Base-by-base conservation (phyloP, 2,797 vertebrate species). In the Phyllotis vaccarum region DNA sequence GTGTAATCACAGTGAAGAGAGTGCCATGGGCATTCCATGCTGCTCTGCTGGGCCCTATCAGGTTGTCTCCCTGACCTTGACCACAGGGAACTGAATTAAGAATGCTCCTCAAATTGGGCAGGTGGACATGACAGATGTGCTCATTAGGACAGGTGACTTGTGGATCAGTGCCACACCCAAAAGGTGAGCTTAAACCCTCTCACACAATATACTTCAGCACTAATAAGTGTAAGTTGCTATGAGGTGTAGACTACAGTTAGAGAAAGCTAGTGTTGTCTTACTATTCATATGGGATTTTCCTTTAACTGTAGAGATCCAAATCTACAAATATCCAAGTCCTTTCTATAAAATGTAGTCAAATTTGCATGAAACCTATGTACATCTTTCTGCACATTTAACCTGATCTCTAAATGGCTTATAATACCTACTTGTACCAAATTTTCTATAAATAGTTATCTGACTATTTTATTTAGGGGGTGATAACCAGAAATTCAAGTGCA, bases 1-100 rank as follows among this genome's bases (percentile, higher is more conserved):
- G 27, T 27, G 52, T 54, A 80, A n/a, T 68, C 40, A 24, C 22
- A 82, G 13, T 31, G 6, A 24, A 24, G 24, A n/a, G 21, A 81
- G n/a, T 3, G 4, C 6, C 10, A 27, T 9, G 6, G 6, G 31
- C 40, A 52, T 34, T 21, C 24, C 5, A 22, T 5, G 5, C 12
- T 89, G 19, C 29, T 76, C 78, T 66, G 8, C 16, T 6, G 13
- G 29, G 31, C 8, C 11, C 31, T 46, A 16, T 27, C 7, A 19
- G 22, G 24, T 49, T 17, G 31, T 46, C 46, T n/a, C 21, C 31
- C 11, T 6, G 21, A 6, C 17, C 22, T 58, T 14, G 8, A 43
- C 12, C 12, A 14, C 17, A 34, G 34, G 58, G 21, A 11, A n/a
- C 9, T 13, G 40, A 21, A 21, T 22, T 58, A 11, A 72, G 22